Base-by-base conservation (phyloP, 2,113 vertebrate genomes). In the Rhombomys opimus region DNA sequence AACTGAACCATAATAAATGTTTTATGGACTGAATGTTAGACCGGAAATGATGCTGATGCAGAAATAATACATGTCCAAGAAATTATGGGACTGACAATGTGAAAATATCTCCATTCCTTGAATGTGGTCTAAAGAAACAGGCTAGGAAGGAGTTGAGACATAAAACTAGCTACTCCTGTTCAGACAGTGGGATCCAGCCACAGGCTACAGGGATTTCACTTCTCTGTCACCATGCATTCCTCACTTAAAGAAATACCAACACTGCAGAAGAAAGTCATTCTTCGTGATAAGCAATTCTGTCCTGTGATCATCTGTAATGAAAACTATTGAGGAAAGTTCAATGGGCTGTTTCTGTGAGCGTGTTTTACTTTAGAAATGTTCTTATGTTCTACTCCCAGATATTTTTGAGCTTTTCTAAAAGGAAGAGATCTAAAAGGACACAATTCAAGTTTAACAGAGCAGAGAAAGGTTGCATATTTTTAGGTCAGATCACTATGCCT, bases 381-480 rank as follows among this genome's bases (percentile, higher is more conserved):
- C 73, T 54, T 30, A 59, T 89, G 94, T 95, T 96, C 87, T 67
- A 61, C 38, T 81, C 78, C 4, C 18, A 89, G 57, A 46, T 87
- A 87, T 72, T 30, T 50, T 93, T 94, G 75, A 78, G 32, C 6
- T 93, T 94, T 92, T 78, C 67, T 73, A 93, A 96, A 97, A 95
- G 57, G 2, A n/a, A 77, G 41, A 52, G 59, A 72, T 80, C 92
- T 97, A 32, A 50, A 94, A 95, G 9, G 11, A 38, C 82, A 93
- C 22, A 6, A 68, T 98, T 97, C 3, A 57, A 95, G 96, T 88
- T 98, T 97, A 97, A 27, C 18, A 75, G 6, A 90, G 95, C 94
- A 96, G 23, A 77, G 97, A 97, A 6, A 10, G 35, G 4, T 15
- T 93, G 78, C 57, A 10, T 94, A 90, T 96, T 97, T 98, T 97